Conservation (phyloP, 2,888 invertebrate genomes). For the Watsonalla cultraria region DNA sequence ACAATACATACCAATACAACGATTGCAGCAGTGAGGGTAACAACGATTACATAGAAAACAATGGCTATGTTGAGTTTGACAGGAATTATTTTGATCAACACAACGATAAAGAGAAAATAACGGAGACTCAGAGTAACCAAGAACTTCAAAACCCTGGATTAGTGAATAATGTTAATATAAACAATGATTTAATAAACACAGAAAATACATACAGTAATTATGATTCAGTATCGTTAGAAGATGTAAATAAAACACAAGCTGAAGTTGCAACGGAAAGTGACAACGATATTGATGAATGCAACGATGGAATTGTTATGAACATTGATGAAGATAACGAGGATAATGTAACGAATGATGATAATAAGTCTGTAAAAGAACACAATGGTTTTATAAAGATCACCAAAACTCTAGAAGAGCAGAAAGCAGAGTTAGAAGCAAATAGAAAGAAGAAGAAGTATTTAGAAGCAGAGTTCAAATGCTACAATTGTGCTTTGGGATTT, state of each 20-base stretch:
- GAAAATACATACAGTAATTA: neutral
- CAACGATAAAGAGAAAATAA: neutral
- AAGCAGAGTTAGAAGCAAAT: slow-evolving; percentile 47
- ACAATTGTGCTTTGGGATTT: slow-evolving; percentile 58
- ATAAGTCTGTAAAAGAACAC: slow-evolving; percentile 1
- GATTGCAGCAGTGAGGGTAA: slow-evolving; percentile 10
- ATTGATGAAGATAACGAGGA: slow-evolving; percentile 1
- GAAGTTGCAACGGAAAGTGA: neutral
- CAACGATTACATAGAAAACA: slow-evolving; percentile 6
- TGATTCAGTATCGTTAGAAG: neutral
- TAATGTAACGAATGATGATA: neutral
- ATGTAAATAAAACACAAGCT: neutral
- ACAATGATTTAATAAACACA: neutral
- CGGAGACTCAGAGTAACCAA: neutral
- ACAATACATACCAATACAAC: slow-evolving; percentile 21
- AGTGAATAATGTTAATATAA: slow-evolving; percentile 1
- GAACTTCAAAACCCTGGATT: neutral
- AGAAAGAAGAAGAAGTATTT: slow-evolving; percentile 59
- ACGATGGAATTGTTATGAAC: slow-evolving; percentile 1
- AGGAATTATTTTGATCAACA: neutral
- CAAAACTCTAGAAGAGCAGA: slow-evolving; percentile 58
- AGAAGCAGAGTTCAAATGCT: slow-evolving; percentile 63
- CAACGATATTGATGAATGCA: neutral
- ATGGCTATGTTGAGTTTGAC: slow-evolving; percentile 8
- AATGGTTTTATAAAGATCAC: slow-evolving; percentile 40